These are phyloP conservation scores for Todiramphus chloris DNA, from an alignment of 2,113 vertebrate genomes.

Conservation along the genomic window DNA sequence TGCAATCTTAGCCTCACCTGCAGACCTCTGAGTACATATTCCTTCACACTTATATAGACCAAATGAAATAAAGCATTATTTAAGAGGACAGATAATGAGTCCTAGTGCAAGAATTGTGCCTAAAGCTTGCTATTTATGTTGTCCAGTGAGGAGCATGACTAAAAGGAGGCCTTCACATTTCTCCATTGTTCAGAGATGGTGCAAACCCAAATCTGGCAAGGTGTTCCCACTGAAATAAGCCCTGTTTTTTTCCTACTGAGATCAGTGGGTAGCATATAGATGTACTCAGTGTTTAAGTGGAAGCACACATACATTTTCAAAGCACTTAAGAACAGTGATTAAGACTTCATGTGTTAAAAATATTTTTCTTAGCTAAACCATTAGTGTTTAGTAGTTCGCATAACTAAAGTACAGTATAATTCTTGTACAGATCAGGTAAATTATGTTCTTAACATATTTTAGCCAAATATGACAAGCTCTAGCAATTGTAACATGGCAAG, in stretches of 20 bases:
- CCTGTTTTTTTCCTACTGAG: not conserved
- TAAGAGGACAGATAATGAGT: not conserved
- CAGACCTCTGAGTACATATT: not conserved
- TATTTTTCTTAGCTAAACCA: not conserved
- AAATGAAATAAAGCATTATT: not conserved
- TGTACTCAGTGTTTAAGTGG: not conserved
- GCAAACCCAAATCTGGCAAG: not conserved
- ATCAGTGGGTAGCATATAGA: not conserved
- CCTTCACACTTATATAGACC: not conserved
- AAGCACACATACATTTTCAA: not conserved
- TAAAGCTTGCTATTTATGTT: not conserved
- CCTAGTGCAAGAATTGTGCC: not conserved
- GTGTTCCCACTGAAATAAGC: not conserved
- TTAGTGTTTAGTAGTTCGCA: not conserved
- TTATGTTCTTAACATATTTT: not conserved
- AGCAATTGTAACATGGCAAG: not conserved
- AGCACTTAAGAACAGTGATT: not conserved
- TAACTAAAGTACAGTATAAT: not conserved
- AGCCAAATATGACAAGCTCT: not conserved
- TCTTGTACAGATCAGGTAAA: not conserved
- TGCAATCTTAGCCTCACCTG: not conserved
- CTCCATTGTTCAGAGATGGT: not conserved
- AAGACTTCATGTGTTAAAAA: not conserved
- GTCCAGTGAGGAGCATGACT: not conserved
- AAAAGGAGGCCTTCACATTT: not conserved